These are phyloP conservation scores for Pteria penguin DNA, from an alignment of 2,888 invertebrate genomes.

Conservation along the genomic window DNA sequence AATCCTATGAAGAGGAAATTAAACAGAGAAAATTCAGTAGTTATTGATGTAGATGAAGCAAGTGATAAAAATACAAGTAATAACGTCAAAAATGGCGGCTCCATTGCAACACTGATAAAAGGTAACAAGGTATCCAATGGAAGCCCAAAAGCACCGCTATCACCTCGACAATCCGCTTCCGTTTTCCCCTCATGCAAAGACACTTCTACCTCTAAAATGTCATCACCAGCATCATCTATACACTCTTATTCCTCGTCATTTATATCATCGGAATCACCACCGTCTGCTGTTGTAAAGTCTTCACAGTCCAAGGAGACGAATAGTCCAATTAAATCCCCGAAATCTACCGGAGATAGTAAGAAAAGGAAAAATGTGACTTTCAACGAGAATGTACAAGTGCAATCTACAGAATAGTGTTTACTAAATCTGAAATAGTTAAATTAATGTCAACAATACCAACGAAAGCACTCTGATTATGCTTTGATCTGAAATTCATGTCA, in stretches of 20 bases:
- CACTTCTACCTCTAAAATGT: background rate
- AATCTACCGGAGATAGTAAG: background rate
- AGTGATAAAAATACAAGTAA: too few species aligned
- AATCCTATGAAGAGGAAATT: background rate
- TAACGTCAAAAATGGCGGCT: background rate
- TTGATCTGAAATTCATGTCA: too few species aligned
- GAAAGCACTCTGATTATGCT: too few species aligned
- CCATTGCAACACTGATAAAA: background rate
- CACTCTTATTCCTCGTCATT: background rate
- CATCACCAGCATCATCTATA: background rate
- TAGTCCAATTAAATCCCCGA: background rate
- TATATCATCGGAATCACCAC: background rate
- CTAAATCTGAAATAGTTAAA: too few species aligned
- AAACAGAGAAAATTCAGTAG: background rate
- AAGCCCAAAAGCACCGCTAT: background rate
- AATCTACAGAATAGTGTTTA: background rate
- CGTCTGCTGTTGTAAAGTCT: background rate
- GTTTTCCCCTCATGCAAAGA: background rate
- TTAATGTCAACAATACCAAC: too few species aligned
- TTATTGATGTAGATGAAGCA: background rate
- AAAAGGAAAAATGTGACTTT: background rate
- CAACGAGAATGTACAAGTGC: background rate
- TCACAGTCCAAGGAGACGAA: background rate
- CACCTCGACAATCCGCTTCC: background rate
- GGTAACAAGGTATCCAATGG: background rate